Evolutionary conservation across 2,797 vertebrate species (phyloP), one percentile per base, ranked within the genome.

Genomic region (Buceros bicornis): DNA sequence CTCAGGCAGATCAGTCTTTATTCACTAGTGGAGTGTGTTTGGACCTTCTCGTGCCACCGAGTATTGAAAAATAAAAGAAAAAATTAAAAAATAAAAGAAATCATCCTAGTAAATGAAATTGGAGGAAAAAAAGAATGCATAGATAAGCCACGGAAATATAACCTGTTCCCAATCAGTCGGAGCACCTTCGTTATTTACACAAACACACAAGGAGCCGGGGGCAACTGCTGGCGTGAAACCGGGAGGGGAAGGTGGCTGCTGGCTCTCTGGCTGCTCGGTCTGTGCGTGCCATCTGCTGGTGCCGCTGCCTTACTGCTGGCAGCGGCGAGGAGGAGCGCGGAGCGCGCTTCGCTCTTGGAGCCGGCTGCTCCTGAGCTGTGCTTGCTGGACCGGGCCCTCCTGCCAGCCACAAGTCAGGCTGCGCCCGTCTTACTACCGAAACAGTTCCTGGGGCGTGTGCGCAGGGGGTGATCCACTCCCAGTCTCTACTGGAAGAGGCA

Each of bases 211-310:
- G 47, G 28, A 60, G 24, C 16, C 16, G 5, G 35, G 12, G 40
- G 22, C 22, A 50, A 0, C 19, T 31, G 37, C 37, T 40, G 37
- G 37, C 12, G 10, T 40, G 37, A 17, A 65, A 6, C 0, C 0
- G 10, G 33, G 18, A 79, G 21, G 5, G 3, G 5, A 21, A 50
- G n/a, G 11, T 1, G 43, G 18, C 14, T 64, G 37, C 37, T 40
- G 37, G 37, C 10, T 40, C 37, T 40, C 37, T 40, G 37, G 37
- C 37, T 40, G 37, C 37, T 31, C 6, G 43, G 61, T 33, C 33
- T 74, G 4, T 13, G 42, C 20, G 1, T 94, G 85, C 95, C 97
- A 69, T 31, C 97, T 97, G 18, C 87, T 74, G 97, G 96, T 11
- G 54, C 0, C 56, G 8, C 73, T 5, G n/a, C 61, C 40, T 11